Percentiles rank a stretch among this genome's conserved stretches.
These are phyloP conservation scores for Zalophus californianus DNA, from an alignment of 2,797 vertebrate genomes.

Conservation along the genomic window DNA sequence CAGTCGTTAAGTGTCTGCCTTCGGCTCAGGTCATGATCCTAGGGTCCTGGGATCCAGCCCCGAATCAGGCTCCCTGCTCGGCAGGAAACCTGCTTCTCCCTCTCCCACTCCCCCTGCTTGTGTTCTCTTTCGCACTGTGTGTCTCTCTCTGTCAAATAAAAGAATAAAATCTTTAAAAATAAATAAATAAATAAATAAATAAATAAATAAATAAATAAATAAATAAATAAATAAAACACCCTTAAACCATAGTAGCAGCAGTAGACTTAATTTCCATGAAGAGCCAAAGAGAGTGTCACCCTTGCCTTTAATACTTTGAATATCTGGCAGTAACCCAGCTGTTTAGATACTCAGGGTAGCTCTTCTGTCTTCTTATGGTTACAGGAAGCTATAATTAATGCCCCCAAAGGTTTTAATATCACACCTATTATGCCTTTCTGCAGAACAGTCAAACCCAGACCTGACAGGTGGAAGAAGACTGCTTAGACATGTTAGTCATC, in stretches of 20 bases:
- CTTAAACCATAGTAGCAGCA: slow-evolving; percentile 3
- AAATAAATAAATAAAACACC: background rate
- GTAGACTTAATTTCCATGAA: background rate
- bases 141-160: too few species aligned
- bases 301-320: background rate
- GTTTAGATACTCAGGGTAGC: background rate
- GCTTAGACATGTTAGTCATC: background rate
- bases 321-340: slow-evolving; percentile 9
- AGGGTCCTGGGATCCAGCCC: too few species aligned
- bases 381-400: slow-evolving; percentile 51
- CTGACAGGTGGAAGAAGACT: background rate
- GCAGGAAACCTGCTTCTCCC: too few species aligned
- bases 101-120: too few species aligned
- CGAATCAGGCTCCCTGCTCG: too few species aligned
- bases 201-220: too few species aligned
- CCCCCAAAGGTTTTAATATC: background rate
- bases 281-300: background rate
- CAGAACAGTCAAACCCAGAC: background rate
- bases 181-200: too few species aligned
- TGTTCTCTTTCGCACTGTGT: too few species aligned
- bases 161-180: too few species aligned
- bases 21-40: too few species aligned
- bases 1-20: too few species aligned
- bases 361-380: slow-evolving; percentile 41
- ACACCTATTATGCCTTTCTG: background rate